Evolutionary conservation across 1,140 invertebrate species (phyloP).

Genomic region (Leptonema lineaticorne): DNA sequence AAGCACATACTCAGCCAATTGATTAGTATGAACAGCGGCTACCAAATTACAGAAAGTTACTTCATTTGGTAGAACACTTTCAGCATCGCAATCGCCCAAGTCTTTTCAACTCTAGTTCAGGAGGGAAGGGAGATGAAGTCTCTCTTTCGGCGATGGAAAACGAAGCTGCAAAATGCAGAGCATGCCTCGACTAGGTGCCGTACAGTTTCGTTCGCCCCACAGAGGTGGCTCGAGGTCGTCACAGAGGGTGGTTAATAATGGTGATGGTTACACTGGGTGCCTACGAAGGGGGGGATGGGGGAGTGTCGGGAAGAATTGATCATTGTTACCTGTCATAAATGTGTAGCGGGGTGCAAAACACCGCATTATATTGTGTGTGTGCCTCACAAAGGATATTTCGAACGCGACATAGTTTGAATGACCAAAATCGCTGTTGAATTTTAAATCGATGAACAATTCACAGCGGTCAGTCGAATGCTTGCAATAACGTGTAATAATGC

Average conservation of each 20-base stretch:
- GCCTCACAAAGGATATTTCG: not conserved
- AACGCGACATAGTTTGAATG: not conserved
- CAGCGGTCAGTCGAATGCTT: no score
- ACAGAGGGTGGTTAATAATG: no score
- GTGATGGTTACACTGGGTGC: no score
- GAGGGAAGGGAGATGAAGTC: not conserved
- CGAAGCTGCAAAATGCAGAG: slow-evolving; percentile 13
- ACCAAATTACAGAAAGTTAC: slow-evolving; percentile 43
- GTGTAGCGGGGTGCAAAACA: not conserved
- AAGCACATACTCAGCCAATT: slow-evolving; percentile 37
- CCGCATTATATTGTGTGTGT: no score
- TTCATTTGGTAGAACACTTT: slow-evolving; percentile 43
- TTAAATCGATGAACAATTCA: not conserved
- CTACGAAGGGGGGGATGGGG: not conserved
- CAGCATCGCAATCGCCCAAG: slow-evolving; percentile 40
- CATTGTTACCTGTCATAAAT: slow-evolving; percentile 35
- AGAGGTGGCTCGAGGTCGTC: no score
- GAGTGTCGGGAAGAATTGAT: not conserved
- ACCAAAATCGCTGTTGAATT: not conserved
- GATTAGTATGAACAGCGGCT: slow-evolving; percentile 43
- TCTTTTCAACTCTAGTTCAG: slow-evolving; percentile 38
- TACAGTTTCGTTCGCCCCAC: not conserved
- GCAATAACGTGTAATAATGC: no score
- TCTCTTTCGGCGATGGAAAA: not conserved
- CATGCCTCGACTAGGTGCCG: not conserved